Evolutionary conservation across 2,113 vertebrate genomes (phyloP), one percentile per base, ranked within the genome.

Genomic region (Xiphophorus couchianus): DNA sequence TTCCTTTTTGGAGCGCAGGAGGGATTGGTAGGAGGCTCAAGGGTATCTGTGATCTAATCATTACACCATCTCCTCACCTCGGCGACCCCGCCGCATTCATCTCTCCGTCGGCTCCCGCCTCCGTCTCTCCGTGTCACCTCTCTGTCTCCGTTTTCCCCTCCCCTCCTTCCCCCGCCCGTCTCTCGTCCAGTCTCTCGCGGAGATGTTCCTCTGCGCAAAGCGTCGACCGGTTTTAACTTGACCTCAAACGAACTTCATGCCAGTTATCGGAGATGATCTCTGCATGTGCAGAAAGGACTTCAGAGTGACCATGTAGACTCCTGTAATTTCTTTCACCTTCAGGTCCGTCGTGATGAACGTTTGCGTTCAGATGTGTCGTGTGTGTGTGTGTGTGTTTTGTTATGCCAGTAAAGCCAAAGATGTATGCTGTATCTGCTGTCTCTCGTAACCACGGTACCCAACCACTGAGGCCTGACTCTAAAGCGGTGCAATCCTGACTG

Each of bases 41-140:
- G 90, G 91, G 90, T 91, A 91, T 92, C 90, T 77, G 84, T 90
- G 89, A 93, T 93, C 93, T 93, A 90, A 93, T 93, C 93, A 91
- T 90, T 88, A 92, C 90, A 93, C 79, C 86, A 88, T 89, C 90
- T 88, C 88, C 88, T 91, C 90, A 92, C 91, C 90, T 82, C 85
- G 0, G 62, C 84, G 87, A 90, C 91, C 87, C 67, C 61, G 66
- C 86, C 77, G 83, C 89, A 92, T 91, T 89, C 90, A 90, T 90
- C 92, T 88, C 84, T 75, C 84, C 89, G 89, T 90, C 88, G 68
- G 71, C 79, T 83, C 70, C 72, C 71, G 69, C 51, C 80, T 74
- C 81, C 72, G 2, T 66, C 84, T 82, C 84, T 77, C 86, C 25
- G 17, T 81, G 86, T 87, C 87, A 73, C 85, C 78, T 62, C 77